Base-by-base conservation (phyloP, 2,113 vertebrate species). In the Anhinga anhinga region DNA sequence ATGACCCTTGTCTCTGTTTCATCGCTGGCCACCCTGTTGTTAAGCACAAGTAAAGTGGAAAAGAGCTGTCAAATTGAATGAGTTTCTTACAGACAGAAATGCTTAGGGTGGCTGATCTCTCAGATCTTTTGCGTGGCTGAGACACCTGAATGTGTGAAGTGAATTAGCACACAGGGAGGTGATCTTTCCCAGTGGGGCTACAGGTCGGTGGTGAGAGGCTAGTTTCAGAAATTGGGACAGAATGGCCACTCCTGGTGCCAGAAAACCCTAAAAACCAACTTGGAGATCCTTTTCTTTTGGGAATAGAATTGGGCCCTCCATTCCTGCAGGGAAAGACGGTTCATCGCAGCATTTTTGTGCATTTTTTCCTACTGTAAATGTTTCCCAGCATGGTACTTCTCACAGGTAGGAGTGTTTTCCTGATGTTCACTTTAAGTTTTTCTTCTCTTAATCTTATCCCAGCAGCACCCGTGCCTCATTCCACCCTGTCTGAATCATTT, bases 401-500 rank as follows among this genome's bases (percentile, higher is more conserved):
- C 27, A 15, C 1, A 4, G 27, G 7, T 30, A 53, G 59, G 47
- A 79, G 8, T n/a, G 55, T 72, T 91, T 58, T 47, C 27, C 61
- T 58, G 44, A 45, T 30, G 22, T 34, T 86, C 34, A 11, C 19
- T 49, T 15, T 2, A 79, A 58, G 17, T 47, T 95, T 95, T 69
- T 47, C 19, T 52, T 52, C 50, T 69, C 17, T 47, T 73, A 38
- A n/a, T 53, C 55, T 86, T 78, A 74, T 13, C 44, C n/a, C 59
- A 58, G 50, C 40, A 82, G 66, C 56, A 71, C 50, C 38, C 0
- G 13, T 86, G 36, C 58, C n/a, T 93, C 30, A 10, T 71, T 82
- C 74, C 77, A 88, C 44, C 52, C n/a, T 40, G 13, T 36, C 66
- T 87, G 88, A 89, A 74, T 94, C 44, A n/a, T 89, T 63, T 47